A percentile compares a stretch with the other conserved stretches of the same genome.
Evolutionary conservation across 2,888 invertebrate species (phyloP).

Genomic region (Noctua comes): DNA sequence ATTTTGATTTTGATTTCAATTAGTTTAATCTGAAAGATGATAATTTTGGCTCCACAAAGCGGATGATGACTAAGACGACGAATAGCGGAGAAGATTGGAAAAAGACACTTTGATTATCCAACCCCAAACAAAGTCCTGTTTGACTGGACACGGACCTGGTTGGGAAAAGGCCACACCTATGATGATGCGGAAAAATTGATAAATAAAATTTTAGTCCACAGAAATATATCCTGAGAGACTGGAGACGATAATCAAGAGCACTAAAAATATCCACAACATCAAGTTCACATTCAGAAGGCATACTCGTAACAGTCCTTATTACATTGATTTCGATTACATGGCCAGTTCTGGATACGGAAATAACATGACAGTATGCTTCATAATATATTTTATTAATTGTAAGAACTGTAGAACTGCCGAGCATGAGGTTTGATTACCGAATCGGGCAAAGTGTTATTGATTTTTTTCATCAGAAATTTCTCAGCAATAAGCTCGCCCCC

Average conservation of each 20-base stretch:
- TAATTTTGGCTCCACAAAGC: not conserved
- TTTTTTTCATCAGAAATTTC: too few species aligned
- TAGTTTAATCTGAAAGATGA: not conserved
- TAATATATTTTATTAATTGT: not conserved
- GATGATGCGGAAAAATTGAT: not conserved
- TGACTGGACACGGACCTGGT: not conserved
- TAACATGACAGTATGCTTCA: slow-evolving; percentile 32
- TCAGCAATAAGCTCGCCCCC: too few species aligned
- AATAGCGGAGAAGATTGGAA: not conserved
- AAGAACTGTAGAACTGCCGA: not conserved
- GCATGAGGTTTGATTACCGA: too few species aligned
- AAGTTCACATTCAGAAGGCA: slow-evolving; percentile 30
- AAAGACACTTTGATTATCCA: not conserved
- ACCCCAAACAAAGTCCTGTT: not conserved
- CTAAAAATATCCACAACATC: slow-evolving; percentile 34
- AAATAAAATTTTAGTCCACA: slow-evolving; percentile 23
- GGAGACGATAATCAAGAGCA: slow-evolving; percentile 21
- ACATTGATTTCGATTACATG: slow-evolving; percentile 34
- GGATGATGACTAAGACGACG: not conserved
- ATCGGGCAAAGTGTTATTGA: too few species aligned
- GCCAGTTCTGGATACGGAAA: slow-evolving; percentile 39
- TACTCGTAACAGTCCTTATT: slow-evolving; percentile 36
- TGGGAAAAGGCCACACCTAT: not conserved
- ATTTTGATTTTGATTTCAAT: too few species aligned
- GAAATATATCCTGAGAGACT: slow-evolving; percentile 46